Conservation (phyloP, 2,888 invertebrate species). For the Cephonodes hylas region DNA sequence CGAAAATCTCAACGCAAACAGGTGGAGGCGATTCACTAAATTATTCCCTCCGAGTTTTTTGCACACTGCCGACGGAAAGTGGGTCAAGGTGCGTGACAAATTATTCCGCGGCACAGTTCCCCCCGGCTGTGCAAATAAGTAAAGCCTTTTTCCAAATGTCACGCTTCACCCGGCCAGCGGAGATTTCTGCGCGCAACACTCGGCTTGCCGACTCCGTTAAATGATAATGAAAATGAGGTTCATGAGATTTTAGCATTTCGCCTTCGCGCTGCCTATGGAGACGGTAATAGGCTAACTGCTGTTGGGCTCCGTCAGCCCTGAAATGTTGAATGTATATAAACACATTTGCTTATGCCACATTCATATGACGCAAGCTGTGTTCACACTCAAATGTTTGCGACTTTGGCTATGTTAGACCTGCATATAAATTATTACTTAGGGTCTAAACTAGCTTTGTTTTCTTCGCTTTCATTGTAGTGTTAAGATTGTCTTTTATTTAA, state of each 20-base stretch:
- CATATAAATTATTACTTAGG: too few relatives aligned
- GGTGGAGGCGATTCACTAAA: conserved; percentile 38
- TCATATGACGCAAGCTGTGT: background rate
- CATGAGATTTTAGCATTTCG: conserved; percentile 20
- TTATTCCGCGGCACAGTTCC: conserved; percentile 51
- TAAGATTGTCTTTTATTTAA: too few relatives aligned
- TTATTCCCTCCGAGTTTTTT: conserved; percentile 38
- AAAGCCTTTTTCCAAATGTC: conserved; percentile 54
- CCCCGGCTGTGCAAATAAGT: conserved; percentile 53
- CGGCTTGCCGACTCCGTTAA: conserved; percentile 26
- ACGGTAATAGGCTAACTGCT: conserved; percentile 7
- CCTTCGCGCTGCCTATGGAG: conserved; percentile 2
- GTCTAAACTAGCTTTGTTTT: too few relatives aligned
- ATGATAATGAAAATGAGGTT: conserved; percentile 29
- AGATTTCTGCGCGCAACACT: conserved; percentile 30
- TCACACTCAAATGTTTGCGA: background rate
- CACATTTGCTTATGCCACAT: background rate
- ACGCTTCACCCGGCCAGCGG: conserved; percentile 41
- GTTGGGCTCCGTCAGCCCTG: background rate
- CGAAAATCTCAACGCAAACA: conserved; percentile 41
- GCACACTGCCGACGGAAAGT: conserved; percentile 32
- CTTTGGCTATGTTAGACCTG: too few relatives aligned
- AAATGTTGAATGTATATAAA: background rate
- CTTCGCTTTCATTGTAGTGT: too few relatives aligned
- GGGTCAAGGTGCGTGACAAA: conserved; percentile 64